Percentiles rank a stretch among this genome's conserved stretches.
Evolutionary conservation across 2,797 vertebrate genomes (phyloP).

Genomic region (Sebastes cheni): DNA sequence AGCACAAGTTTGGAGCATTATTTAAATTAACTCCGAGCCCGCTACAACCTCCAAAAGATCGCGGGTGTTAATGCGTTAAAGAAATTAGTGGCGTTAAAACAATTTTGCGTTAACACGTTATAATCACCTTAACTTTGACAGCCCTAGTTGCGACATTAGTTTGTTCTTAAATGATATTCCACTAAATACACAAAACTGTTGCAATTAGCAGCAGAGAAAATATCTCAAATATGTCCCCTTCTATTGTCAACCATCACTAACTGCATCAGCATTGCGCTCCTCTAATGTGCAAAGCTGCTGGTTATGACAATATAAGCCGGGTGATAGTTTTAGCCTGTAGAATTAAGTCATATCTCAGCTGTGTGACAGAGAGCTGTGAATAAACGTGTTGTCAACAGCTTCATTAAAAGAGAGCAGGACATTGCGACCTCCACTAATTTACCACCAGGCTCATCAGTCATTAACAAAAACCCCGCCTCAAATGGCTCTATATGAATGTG

Average conservation of each 20-base stretch:
- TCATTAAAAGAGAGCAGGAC: constrained; percentile 39
- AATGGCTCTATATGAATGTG: not conserved
- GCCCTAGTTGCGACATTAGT: not conserved
- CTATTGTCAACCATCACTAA: not conserved
- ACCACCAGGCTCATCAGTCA: not conserved
- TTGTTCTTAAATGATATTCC: not conserved
- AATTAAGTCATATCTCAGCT: constrained; percentile 14
- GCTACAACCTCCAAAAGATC: too few species aligned
- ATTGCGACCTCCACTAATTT: constrained; percentile 10
- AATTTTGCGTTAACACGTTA: too few species aligned
- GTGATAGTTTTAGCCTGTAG: constrained; percentile 3
- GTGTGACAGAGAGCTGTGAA: constrained; percentile 14
- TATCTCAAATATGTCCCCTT: not conserved
- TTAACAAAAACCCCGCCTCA: constrained; percentile 10
- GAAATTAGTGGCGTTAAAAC: too few species aligned
- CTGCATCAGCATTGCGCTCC: not conserved
- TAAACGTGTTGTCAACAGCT: constrained; percentile 33
- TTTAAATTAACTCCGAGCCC: too few species aligned
- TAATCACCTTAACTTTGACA: fast-evolving
- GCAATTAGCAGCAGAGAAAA: not conserved
- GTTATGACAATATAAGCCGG: not conserved
- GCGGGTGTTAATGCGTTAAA: too few species aligned
- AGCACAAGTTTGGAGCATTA: fast-evolving
- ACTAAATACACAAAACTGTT: too few species aligned
- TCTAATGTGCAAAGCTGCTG: not conserved